Conservation (phyloP, 2,888 invertebrate species). For the Dexiosoma caninum region DNA sequence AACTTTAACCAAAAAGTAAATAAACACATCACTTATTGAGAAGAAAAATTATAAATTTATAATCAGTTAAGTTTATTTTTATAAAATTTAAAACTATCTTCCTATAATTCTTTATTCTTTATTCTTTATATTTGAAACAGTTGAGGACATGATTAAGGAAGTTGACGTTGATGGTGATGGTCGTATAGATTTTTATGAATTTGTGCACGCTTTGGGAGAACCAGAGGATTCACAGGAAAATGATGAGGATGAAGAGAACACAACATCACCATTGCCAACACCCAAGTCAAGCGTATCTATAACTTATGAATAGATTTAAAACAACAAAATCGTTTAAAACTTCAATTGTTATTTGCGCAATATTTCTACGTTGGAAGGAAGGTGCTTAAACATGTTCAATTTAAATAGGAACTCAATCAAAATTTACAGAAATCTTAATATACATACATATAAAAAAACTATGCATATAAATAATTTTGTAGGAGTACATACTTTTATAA, state of each 20-base stretch:
- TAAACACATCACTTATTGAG: no score
- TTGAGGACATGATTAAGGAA: constrained; percentile 97
- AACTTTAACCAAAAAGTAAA: no score
- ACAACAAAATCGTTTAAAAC: constrained; percentile 4
- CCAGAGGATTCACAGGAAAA: constrained; percentile 88
- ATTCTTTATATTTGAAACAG: no score
- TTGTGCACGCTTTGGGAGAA: constrained; percentile 89
- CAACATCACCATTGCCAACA: constrained; percentile 76
- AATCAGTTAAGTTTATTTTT: background rate
- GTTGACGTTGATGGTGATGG: constrained; percentile 97
- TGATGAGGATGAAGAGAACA: constrained; percentile 84
- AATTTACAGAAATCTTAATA: background rate
- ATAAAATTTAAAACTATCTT: background rate
- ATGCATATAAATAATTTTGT: no score
- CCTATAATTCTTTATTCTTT: background rate
- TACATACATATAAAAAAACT: background rate
- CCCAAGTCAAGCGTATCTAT: constrained; percentile 73
- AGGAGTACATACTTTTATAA: no score
- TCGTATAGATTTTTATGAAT: constrained; percentile 94
- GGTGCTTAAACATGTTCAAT: no score
- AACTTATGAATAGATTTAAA: constrained; percentile 69
- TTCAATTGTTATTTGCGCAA: background rate
- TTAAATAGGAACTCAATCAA: background rate
- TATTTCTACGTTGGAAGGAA: background rate
- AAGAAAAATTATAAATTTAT: background rate